phyloP scores from a whole-genome alignment of 2,797 vertebrate species.

The Mus caroli region DNA sequence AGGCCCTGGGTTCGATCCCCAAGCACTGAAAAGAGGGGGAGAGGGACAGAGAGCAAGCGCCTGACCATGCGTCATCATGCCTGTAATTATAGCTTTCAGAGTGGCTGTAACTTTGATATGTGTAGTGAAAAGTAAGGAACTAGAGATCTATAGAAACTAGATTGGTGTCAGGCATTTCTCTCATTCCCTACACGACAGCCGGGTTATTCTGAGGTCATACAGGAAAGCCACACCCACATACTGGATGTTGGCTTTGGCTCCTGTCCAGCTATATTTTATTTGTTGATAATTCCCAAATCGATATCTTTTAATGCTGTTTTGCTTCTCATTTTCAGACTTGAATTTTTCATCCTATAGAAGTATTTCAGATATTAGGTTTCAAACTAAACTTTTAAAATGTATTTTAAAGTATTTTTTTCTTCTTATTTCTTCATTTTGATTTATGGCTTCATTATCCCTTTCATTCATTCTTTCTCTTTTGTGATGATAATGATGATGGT shows the following conservation, averaged over 20 bases:
- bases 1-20: constrained; percentile 4
- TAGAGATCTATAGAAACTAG: constrained; percentile 52
- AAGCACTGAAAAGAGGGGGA: neutral
- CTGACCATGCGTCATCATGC: constrained; percentile 53
- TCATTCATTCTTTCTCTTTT: neutral
- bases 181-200: constrained; percentile 27
- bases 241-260: constrained; percentile 32
- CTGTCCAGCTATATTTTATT: constrained; percentile 56
- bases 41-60: constrained; percentile 39
- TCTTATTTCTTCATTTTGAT: constrained; percentile 52
- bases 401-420: constrained; percentile 48
- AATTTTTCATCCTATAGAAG: constrained; percentile 41
- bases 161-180: constrained; percentile 61
- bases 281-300: constrained; percentile 61
- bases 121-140: constrained; percentile 64
- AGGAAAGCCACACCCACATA: neutral
- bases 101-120: constrained; percentile 65
- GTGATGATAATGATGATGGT: neutral
- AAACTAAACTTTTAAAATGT: constrained; percentile 40
- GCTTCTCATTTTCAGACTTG: constrained; percentile 23
- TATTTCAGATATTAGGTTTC: constrained; percentile 40
- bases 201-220: constrained; percentile 42
- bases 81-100: constrained; percentile 68
- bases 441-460: constrained; percentile 50
- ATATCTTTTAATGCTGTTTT: constrained; percentile 54